Conservation (phyloP, 2,888 invertebrate species). For the Dinocampus coccinellae region DNA sequence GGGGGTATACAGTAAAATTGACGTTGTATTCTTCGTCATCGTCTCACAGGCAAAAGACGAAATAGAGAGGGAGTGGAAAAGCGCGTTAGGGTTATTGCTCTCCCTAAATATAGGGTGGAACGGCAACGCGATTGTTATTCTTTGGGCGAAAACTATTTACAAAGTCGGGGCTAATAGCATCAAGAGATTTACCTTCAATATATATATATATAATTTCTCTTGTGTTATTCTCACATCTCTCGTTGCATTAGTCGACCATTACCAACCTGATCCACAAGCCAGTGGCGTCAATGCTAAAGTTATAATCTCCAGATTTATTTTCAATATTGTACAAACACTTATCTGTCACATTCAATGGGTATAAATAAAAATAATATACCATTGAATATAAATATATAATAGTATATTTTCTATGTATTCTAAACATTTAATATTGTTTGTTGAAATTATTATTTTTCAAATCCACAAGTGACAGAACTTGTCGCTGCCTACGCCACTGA, state of each 20-base stretch:
- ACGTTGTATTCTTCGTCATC: conserved; percentile 53
- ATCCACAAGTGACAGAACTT: conserved; percentile 32
- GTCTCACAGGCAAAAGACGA: conserved; percentile 16
- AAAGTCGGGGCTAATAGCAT: conserved; percentile 67
- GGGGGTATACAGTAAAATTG: conserved; percentile 47
- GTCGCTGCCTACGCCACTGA: conserved; percentile 58
- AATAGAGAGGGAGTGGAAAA: conserved; percentile 25
- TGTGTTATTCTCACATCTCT: conserved; percentile 37
- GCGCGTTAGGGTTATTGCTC: conserved; percentile 48
- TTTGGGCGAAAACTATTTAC: conserved; percentile 68
- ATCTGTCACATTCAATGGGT: neutral
- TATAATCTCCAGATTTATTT: conserved; percentile 18
- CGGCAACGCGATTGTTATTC: conserved; percentile 64
- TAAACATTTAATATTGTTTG: neutral
- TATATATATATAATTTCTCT: conserved; percentile 42
- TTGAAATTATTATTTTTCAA: neutral
- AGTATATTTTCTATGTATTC: neutral
- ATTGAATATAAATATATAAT: neutral
- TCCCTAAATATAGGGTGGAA: conserved; percentile 25
- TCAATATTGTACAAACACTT: conserved; percentile 1
- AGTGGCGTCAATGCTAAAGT: conserved; percentile 16
- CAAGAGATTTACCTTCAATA: conserved; percentile 65
- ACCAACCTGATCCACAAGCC: conserved; percentile 18
- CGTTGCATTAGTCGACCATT: conserved; percentile 24
- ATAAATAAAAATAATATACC: conserved; percentile 5